Conservation (phyloP, 2,888 invertebrate genomes). For the Synergus gifuensis region DNA sequence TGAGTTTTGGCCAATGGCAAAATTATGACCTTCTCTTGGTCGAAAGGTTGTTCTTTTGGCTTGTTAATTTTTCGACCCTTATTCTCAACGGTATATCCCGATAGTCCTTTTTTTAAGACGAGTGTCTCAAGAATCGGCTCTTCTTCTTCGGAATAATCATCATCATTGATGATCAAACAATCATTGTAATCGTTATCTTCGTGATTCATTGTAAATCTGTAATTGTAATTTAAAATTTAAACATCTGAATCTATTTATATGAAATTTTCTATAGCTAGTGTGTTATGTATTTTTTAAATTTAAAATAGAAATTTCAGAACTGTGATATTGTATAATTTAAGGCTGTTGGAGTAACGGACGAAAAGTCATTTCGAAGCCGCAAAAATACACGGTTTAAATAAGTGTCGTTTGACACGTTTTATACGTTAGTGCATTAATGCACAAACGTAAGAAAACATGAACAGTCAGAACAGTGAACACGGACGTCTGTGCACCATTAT, state of each 20-base stretch:
- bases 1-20: not conserved
- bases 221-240: not conserved
- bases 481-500: too few relatives aligned
- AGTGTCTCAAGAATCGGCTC: not conserved
- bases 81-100: not conserved
- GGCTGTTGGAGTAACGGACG: too few relatives aligned
- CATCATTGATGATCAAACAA: not conserved
- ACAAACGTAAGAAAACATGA: too few relatives aligned
- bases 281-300: too few relatives aligned
- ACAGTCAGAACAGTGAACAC: too few relatives aligned
- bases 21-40: not conserved
- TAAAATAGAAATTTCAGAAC: too few relatives aligned
- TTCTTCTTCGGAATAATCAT: not conserved
- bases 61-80: not conserved
- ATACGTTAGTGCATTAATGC: too few relatives aligned
- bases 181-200: not conserved
- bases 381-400: too few relatives aligned
- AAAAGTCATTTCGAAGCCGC: too few relatives aligned
- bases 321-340: too few relatives aligned
- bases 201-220: not conserved
- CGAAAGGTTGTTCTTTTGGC: not conserved
- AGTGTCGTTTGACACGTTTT: too few relatives aligned
- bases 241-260: not conserved
- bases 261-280: not conserved
- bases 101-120: not conserved